A percentile compares a stretch with the other conserved stretches of the same genome.
Evolutionary conservation across 2,113 vertebrate genomes (phyloP).

Genomic region (Pygoscelis antarcticus): DNA sequence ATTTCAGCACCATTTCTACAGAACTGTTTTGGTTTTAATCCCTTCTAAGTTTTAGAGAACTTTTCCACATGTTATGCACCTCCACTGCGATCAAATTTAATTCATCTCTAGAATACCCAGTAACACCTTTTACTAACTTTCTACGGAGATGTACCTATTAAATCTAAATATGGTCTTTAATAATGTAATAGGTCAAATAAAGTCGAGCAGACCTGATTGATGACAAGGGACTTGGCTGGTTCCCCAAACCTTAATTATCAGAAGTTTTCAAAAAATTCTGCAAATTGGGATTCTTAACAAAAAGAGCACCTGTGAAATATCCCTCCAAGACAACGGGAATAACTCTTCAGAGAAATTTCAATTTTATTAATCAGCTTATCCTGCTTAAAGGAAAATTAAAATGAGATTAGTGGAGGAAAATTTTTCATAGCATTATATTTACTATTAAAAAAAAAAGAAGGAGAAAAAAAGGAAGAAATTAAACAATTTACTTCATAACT

Average conservation of each 20-base stretch:
- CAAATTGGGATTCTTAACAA: not conserved
- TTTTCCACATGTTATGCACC: not conserved
- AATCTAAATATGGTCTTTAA: not conserved
- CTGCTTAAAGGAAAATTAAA: slow-evolving; percentile 16
- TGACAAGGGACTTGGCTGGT: not conserved
- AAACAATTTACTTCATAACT: not conserved
- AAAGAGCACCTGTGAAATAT: not conserved
- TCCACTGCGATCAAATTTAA: not conserved
- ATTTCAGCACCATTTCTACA: not conserved
- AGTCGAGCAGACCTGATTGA: not conserved
- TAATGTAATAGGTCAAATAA: not conserved
- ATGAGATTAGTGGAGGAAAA: not conserved
- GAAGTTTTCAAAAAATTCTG: not conserved
- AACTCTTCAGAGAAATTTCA: not conserved
- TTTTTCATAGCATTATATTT: not conserved
- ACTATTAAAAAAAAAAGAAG: not conserved
- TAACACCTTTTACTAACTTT: not conserved
- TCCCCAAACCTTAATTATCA: not conserved
- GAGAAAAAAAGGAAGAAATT: not conserved
- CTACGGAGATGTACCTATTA: not conserved
- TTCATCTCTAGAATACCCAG: not conserved
- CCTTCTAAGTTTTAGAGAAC: not conserved
- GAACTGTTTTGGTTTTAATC: not conserved
- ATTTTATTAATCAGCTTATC: not conserved
- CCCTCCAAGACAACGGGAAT: not conserved